Percentiles rank a stretch among this genome's conserved stretches.
Evolutionary conservation across 2,888 invertebrate genomes (phyloP).

Genomic region (Drosophila leonis): DNA sequence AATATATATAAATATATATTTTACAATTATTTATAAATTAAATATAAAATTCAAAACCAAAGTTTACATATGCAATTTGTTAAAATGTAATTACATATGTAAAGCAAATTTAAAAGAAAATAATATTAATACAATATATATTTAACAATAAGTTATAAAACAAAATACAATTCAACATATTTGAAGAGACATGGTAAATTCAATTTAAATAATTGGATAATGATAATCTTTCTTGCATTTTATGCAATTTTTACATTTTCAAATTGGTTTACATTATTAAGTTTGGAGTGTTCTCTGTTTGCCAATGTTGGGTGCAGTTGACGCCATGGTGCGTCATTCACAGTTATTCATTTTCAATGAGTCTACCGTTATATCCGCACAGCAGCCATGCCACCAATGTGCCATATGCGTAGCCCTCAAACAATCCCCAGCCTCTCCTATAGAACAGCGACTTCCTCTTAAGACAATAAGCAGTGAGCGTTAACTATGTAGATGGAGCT

Average conservation of each 20-base stretch:
- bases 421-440: constrained; percentile 27
- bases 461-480: constrained; percentile 71
- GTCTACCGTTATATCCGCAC: constrained; percentile 52
- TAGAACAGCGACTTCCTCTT: constrained; percentile 53
- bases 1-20: not conserved
- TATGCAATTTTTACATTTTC: not conserved
- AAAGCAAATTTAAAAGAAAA: too few species aligned
- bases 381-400: constrained; percentile 15
- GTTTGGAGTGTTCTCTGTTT: not conserved
- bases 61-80: too few species aligned
- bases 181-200: not conserved
- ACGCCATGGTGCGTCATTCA: constrained; percentile 39
- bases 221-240: not conserved
- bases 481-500: constrained; percentile 32
- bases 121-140: too few species aligned
- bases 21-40: not conserved
- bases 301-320: constrained; percentile 14
- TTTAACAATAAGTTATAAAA: not conserved
- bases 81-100: too few species aligned
- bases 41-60: too few species aligned
- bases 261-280: constrained; percentile 15
- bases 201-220: not conserved
- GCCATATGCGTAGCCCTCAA: constrained; percentile 52
- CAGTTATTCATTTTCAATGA: constrained; percentile 34
- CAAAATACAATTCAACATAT: not conserved